phyloP scores from a whole-genome alignment of 2,797 vertebrate species.

The Atherinosoma microstoma region DNA sequence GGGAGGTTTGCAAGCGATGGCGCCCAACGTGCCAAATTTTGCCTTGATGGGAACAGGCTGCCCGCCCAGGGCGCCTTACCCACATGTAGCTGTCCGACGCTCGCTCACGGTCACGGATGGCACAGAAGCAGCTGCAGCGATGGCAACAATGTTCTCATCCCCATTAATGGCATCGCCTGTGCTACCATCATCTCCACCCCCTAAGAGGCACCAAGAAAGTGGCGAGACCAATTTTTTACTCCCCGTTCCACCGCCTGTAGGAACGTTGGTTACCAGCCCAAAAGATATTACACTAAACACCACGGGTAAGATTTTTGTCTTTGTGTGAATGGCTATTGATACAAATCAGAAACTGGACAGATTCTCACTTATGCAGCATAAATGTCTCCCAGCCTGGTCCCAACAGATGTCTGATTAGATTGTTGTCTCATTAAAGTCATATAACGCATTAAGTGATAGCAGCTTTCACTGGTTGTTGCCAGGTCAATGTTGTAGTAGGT shows the following conservation, averaged over 20 bases:
- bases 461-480: background rate
- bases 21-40: conserved; percentile 43
- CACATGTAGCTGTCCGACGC: conserved; percentile 82
- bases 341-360: background rate
- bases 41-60: conserved; percentile 42
- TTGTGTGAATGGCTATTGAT: background rate
- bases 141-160: conserved; percentile 58
- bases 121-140: conserved; percentile 55
- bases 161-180: conserved; percentile 55
- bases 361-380: too few relatives aligned
- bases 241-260: conserved; percentile 68
- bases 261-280: conserved; percentile 9
- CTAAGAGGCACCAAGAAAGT: conserved; percentile 70
- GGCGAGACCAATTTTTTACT: conserved; percentile 71
- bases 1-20: conserved; percentile 31
- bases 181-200: conserved; percentile 75
- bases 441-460: background rate
- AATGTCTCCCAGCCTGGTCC: background rate
- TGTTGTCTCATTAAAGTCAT: background rate
- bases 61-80: conserved; percentile 59
- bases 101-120: conserved; percentile 87
- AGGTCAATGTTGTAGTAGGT: background rate
- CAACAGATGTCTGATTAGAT: conserved; percentile 2
- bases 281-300: conserved; percentile 34
- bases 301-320: conserved; percentile 67